Percentiles rank a stretch among this genome's conserved stretches.
phyloP scores from a whole-genome alignment of 2,888 invertebrate species.

The Caenorhabditis imperialis region DNA sequence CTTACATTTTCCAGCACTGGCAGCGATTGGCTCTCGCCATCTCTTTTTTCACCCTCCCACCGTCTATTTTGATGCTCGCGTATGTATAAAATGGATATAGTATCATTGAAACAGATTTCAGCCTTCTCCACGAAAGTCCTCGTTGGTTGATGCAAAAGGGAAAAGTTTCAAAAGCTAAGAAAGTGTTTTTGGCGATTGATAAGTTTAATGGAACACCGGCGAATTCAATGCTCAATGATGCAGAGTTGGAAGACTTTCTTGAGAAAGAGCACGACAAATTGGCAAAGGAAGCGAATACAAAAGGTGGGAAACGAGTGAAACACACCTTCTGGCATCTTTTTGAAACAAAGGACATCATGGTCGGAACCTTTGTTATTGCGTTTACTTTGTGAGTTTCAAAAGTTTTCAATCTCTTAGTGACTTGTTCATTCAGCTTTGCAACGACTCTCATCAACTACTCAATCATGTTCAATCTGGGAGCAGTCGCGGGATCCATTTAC shows the following conservation, averaged over 20 bases:
- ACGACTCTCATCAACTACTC: conserved; percentile 50
- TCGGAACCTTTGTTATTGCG: conserved; percentile 50
- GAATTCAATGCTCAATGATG: conserved; percentile 8
- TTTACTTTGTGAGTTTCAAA: conserved; percentile 44
- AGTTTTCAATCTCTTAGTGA: background rate
- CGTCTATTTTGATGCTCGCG: conserved; percentile 56
- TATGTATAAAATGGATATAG: conserved; percentile 18
- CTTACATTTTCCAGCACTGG: conserved; percentile 66
- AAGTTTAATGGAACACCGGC: conserved; percentile 28
- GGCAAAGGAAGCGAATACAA: conserved; percentile 10
- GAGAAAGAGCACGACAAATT: conserved; percentile 33
- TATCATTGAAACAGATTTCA: conserved; percentile 2
- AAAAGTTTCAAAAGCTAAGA: conserved; percentile 26
- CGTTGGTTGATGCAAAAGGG: conserved; percentile 59
- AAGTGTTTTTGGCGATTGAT: conserved; percentile 30
- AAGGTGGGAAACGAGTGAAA: conserved; percentile 21
- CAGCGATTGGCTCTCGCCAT: conserved; percentile 54
- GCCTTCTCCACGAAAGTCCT: conserved; percentile 53
- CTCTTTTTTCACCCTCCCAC: conserved; percentile 60
- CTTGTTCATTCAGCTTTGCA: conserved; percentile 31
- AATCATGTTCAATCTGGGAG: conserved; percentile 53
- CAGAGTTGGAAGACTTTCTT: conserved; percentile 19
- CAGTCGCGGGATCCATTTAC: conserved; percentile 55
- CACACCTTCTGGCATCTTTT: conserved; percentile 44
- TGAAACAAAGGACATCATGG: conserved; percentile 34